These are phyloP conservation scores for Pica pica DNA, from an alignment of 2,113 vertebrate genomes.

Conservation along the genomic window DNA sequence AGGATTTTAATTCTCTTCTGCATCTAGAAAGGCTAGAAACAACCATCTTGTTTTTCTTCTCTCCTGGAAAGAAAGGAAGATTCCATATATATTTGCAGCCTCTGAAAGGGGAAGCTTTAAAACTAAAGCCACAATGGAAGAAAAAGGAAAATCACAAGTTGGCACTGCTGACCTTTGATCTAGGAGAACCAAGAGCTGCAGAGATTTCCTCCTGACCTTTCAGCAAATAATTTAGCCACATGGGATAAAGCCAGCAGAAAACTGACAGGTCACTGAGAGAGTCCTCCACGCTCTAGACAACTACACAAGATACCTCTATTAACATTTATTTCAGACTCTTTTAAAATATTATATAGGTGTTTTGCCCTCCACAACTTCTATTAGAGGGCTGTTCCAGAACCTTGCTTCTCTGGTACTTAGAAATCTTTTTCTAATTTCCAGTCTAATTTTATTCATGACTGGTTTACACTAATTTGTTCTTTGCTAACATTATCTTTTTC, in stretches of 20 bases:
- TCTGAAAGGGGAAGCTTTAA: neutral
- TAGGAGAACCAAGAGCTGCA: neutral
- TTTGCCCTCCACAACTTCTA: neutral
- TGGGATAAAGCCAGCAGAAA: neutral
- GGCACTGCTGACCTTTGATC: neutral
- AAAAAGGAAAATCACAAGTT: neutral
- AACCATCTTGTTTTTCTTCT: neutral
- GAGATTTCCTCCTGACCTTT: neutral
- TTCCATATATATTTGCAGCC: neutral
- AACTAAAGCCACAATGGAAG: neutral
- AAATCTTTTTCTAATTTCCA: slow-evolving; percentile 21
- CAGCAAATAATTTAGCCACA: neutral
- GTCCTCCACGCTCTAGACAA: neutral
- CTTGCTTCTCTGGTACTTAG: slow-evolving; percentile 10
- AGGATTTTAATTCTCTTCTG: neutral
- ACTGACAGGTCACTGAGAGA: neutral
- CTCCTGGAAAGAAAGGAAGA: neutral
- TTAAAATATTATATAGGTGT: neutral
- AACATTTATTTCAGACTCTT: neutral
- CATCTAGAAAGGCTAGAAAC: neutral
- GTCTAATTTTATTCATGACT: slow-evolving; percentile 57
- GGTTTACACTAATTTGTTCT: slow-evolving; percentile 31
- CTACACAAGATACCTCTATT: neutral
- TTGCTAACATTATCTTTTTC: slow-evolving; percentile 20
- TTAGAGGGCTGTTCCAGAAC: slow-evolving; percentile 28